Percentiles rank a stretch among this genome's conserved stretches.
phyloP scores from a whole-genome alignment of 2,113 vertebrate genomes.

The Alces alces region DNA sequence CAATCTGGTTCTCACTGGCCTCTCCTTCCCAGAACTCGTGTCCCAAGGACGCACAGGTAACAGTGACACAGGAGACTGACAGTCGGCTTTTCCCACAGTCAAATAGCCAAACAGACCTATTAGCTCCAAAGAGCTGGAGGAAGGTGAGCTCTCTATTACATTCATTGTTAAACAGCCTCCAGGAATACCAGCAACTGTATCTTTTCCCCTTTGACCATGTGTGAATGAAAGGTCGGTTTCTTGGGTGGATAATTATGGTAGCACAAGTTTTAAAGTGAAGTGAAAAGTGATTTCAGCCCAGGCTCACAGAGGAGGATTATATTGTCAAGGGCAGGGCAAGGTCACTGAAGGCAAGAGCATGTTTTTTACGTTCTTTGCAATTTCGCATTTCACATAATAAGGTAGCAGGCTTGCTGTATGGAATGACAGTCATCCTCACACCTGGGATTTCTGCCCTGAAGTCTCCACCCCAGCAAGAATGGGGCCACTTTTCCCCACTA shows the following conservation, averaged over 20 bases:
- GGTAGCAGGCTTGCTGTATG: not conserved
- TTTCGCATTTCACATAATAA: not conserved
- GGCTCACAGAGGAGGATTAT: not conserved
- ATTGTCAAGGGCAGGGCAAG: not conserved
- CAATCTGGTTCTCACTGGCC: not conserved
- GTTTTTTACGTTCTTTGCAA: not conserved
- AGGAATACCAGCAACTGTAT: not conserved
- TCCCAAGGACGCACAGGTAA: no score
- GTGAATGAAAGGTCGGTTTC: not conserved
- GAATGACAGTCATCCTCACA: not conserved
- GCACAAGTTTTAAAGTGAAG: not conserved
- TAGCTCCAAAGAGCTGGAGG: not conserved
- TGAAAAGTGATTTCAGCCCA: not conserved
- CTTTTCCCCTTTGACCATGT: not conserved
- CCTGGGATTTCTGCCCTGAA: not conserved
- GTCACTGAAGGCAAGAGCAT: not conserved
- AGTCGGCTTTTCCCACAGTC: not conserved
- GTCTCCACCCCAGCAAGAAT: not conserved
- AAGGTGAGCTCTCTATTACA: not conserved
- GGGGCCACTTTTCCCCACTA: not conserved
- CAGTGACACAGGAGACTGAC: not conserved
- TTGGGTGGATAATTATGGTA: not conserved
- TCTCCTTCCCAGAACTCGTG: no score
- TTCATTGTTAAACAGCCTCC: no score
- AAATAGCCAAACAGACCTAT: not conserved